phyloP scores from a whole-genome alignment of 2,888 invertebrate genomes.

The Chloroclysta siterata region DNA sequence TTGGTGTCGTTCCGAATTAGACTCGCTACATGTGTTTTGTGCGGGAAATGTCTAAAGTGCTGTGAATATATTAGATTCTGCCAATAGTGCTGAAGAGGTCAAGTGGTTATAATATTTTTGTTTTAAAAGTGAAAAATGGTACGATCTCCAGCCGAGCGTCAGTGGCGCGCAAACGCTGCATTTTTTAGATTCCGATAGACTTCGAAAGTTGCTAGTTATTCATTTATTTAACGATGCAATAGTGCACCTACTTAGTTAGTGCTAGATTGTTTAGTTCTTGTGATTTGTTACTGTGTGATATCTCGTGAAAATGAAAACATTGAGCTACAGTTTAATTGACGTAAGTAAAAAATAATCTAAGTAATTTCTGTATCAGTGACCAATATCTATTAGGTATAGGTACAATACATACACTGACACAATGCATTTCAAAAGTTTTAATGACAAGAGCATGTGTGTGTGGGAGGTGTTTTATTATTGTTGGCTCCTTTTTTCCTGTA shows the following conservation, averaged over 20 bases:
- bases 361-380: neutral
- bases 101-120: slow-evolving; percentile 44
- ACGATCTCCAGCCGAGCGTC: slow-evolving; percentile 44
- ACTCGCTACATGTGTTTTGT: slow-evolving; percentile 59
- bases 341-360: slow-evolving; percentile 52
- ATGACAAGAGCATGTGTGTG: neutral
- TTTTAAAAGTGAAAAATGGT: slow-evolving; percentile 57
- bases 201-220: slow-evolving; percentile 63
- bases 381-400: neutral
- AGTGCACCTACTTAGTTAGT: slow-evolving; percentile 45
- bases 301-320: slow-evolving; percentile 56
- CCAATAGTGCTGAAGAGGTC: slow-evolving; percentile 41
- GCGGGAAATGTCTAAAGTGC: slow-evolving; percentile 59
- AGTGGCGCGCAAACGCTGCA: slow-evolving; percentile 64
- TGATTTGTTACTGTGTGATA: slow-evolving; percentile 46
- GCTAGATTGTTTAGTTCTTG: slow-evolving; percentile 43
- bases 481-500: slow-evolving; percentile 16
- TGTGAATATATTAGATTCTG: slow-evolving; percentile 51
- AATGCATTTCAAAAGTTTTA: neutral
- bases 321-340: slow-evolving; percentile 50
- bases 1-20: slow-evolving; percentile 67
- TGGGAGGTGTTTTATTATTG: slow-evolving; percentile 10
- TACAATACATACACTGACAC: neutral
- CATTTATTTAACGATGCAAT: slow-evolving; percentile 50
- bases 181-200: slow-evolving; percentile 60